Conservation (phyloP, 2,113 vertebrate genomes). For the Struthidea cinerea region DNA sequence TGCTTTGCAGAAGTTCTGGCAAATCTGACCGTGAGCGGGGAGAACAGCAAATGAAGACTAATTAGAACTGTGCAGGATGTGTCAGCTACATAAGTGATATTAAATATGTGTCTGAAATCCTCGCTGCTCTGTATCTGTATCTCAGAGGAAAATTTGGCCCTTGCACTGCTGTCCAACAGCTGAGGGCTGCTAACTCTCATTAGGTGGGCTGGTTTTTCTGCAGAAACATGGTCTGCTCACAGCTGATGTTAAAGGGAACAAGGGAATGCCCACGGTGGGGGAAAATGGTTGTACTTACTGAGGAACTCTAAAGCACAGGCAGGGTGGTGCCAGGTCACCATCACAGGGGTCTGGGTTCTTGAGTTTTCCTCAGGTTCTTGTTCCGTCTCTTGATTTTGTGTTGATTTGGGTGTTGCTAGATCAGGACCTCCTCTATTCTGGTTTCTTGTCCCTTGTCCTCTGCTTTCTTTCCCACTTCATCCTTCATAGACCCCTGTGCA, state of each 20-base stretch:
- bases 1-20: neutral
- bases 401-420: neutral
- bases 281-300: neutral
- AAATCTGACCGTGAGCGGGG: neutral
- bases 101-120: neutral
- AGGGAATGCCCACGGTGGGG: accelerated
- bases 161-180: neutral
- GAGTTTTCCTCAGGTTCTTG: neutral
- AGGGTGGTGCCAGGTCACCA: neutral
- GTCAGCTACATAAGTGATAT: neutral
- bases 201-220: neutral
- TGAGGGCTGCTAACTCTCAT: neutral
- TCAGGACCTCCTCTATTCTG: neutral
- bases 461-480: neutral
- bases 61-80: neutral
- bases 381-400: neutral
- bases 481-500: neutral
- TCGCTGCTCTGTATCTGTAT: neutral
- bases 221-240: neutral
- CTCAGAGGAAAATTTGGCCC: neutral
- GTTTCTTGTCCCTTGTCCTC: neutral
- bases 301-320: neutral
- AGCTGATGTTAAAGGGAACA: neutral
- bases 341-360: neutral
- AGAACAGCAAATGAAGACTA: neutral